Evolutionary conservation across 2,888 invertebrate genomes (phyloP), one percentile per base, ranked within the genome.

Genomic region (Sisyra nigra): DNA sequence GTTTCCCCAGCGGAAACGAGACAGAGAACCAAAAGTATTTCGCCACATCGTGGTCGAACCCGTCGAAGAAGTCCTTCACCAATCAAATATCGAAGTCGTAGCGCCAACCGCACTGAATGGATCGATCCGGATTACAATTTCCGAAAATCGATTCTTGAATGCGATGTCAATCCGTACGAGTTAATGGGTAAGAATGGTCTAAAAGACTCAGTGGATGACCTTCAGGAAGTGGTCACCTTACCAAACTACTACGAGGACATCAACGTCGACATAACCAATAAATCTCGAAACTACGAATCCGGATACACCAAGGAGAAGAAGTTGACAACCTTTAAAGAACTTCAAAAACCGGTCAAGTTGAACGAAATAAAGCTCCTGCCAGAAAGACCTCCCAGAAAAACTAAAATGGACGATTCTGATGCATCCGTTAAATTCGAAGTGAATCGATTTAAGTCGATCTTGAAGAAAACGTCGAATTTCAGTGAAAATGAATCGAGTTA

Each of bases 131-230:
- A 55, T 14, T 53, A 55, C 7, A 49, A 54, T 42, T 58, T 63
- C 10, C 59, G 79, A 36, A 77, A 74, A 49, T 86, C 86, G 13
- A 87, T 87, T 49, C 64, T 87, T 34, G 80, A 84, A 52, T 87
- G 86, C 63, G 76, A 82, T 58, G 81, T 87, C 33, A 87, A 86
- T 61, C 85, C 87, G 3, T 87, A 87, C 57, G 81, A 84, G 50
- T 67, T 87, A 55, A 76, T 86, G 52, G 59, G 60, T 32, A 60
- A 62, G 50, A 55, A 67, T 55, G 58, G 68, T 56, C 48, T 60
- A 51, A 45, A 66, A 54, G 58, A 67, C 52, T 54, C 53, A 29
- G 46, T 33, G 40, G 18, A 48, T 29, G 54, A 56, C 19, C 44
- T 48, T 30, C 49, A 52, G 8, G 15, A 37, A 18, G 31, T 13